phyloP scores from a whole-genome alignment of 2,797 vertebrate species.

The Neosilurus mollespiculum region DNA sequence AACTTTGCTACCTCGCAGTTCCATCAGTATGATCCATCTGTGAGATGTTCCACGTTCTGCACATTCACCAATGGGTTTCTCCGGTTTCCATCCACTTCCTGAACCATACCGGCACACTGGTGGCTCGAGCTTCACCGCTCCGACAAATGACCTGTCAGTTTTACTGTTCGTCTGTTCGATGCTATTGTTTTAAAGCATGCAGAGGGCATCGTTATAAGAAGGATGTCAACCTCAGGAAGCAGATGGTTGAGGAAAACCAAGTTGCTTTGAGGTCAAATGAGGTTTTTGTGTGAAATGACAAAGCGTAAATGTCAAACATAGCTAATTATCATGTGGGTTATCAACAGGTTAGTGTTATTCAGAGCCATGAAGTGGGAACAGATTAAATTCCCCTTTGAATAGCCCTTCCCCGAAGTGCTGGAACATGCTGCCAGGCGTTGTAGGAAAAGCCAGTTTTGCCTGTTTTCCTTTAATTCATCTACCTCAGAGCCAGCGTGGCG shows the following conservation, averaged over 20 bases:
- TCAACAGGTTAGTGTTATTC: not conserved
- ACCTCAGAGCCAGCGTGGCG: constrained; percentile 51
- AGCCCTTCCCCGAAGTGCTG: constrained; percentile 52
- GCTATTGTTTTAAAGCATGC: not conserved
- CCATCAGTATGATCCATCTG: not conserved
- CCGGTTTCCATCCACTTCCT: not conserved
- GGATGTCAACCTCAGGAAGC: not conserved
- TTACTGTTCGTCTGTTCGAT: not conserved
- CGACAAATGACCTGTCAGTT: not conserved
- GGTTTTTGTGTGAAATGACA: not conserved
- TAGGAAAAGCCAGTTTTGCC: constrained; percentile 63
- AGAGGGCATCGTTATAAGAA: not conserved
- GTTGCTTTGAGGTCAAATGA: not conserved
- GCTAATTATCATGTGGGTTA: not conserved
- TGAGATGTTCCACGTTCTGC: not conserved
- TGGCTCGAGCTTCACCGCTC: not conserved
- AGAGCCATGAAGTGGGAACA: constrained; percentile 5
- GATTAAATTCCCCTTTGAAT: constrained; percentile 40
- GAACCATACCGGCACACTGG: not conserved
- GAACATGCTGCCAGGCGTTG: constrained; percentile 49
- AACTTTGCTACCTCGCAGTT: not conserved
- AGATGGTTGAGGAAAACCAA: not conserved
- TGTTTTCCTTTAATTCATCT: constrained; percentile 49
- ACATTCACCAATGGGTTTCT: not conserved
- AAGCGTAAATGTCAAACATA: not conserved